A percentile compares a stretch with the other conserved stretches of the same genome.
phyloP scores from a whole-genome alignment of 2,888 invertebrate genomes.

The Megaustenia siamemsis region DNA sequence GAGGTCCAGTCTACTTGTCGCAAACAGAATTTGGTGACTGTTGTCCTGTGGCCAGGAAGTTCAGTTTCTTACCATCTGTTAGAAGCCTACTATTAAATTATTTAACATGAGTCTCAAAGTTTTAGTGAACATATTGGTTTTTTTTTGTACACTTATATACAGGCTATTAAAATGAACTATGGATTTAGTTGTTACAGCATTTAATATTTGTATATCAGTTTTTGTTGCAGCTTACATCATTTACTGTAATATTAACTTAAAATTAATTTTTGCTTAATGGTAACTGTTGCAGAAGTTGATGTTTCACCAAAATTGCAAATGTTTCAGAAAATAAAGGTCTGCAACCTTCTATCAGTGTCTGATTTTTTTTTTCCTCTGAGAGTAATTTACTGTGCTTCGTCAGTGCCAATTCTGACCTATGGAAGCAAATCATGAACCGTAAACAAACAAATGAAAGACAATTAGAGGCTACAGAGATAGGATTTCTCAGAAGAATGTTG shows the following conservation, averaged over 20 bases:
- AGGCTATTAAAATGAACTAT: background rate
- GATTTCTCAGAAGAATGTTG: too few species aligned
- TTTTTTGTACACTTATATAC: background rate
- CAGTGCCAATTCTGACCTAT: too few species aligned
- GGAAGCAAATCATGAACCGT: too few species aligned
- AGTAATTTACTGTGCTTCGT: too few species aligned
- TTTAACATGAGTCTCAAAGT: background rate
- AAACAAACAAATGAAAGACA: too few species aligned
- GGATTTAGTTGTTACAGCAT: background rate
- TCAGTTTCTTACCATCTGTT: background rate
- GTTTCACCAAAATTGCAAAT: background rate
- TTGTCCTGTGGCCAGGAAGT: background rate
- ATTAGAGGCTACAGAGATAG: too few species aligned
- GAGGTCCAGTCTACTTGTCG: background rate
- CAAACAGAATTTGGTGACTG: background rate
- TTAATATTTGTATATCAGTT: background rate
- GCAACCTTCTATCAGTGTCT: background rate
- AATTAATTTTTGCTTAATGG: slow-evolving; percentile 19
- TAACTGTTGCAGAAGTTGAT: slow-evolving; percentile 12
- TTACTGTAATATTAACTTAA: slow-evolving; percentile 9
- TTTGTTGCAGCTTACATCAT: background rate
- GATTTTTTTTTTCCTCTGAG: too few species aligned
- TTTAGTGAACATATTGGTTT: background rate
- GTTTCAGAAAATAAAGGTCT: background rate
- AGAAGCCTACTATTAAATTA: background rate